Evolutionary conservation across 2,113 vertebrate genomes (phyloP).

Genomic region (Eulemur rufifrons): DNA sequence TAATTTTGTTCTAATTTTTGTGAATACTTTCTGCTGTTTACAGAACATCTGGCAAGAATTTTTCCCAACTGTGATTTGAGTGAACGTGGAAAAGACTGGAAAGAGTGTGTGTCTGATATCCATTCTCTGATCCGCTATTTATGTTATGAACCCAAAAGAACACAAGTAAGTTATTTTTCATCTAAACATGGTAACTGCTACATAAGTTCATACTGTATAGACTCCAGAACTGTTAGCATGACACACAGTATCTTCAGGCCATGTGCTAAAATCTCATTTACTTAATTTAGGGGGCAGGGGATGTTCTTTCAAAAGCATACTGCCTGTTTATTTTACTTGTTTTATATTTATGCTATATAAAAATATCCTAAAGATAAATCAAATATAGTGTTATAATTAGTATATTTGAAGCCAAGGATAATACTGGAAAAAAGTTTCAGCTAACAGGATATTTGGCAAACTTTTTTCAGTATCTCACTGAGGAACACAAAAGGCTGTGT

Average conservation of each 20-base stretch:
- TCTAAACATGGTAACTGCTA: not conserved
- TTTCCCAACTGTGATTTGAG: conserved; percentile 85
- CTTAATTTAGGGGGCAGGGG: not conserved
- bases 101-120: conserved; percentile 82
- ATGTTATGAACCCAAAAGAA: conserved; percentile 77
- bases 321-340: conserved; percentile 47
- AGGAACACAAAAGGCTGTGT: not conserved
- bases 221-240: not conserved
- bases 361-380: conserved; percentile 23
- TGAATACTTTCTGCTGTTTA: conserved; percentile 60
- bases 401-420: conserved; percentile 7
- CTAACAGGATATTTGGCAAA: conserved; percentile 39
- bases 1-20: not conserved
- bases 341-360: conserved; percentile 33
- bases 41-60: conserved; percentile 84
- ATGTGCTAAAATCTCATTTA: not conserved
- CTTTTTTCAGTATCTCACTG: conserved; percentile 2
- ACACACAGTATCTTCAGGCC: not conserved
- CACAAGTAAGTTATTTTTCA: conserved; percentile 75
- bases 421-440: not conserved
- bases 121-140: conserved; percentile 83
- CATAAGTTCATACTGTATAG: not conserved
- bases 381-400: not conserved
- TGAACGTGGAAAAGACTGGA: conserved; percentile 87
- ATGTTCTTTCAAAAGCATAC: conserved; percentile 34